A percentile compares a stretch with the other conserved stretches of the same genome.
Evolutionary conservation across 2,113 vertebrate species (phyloP).

Genomic region (Dendropsophus ebraccatus): DNA sequence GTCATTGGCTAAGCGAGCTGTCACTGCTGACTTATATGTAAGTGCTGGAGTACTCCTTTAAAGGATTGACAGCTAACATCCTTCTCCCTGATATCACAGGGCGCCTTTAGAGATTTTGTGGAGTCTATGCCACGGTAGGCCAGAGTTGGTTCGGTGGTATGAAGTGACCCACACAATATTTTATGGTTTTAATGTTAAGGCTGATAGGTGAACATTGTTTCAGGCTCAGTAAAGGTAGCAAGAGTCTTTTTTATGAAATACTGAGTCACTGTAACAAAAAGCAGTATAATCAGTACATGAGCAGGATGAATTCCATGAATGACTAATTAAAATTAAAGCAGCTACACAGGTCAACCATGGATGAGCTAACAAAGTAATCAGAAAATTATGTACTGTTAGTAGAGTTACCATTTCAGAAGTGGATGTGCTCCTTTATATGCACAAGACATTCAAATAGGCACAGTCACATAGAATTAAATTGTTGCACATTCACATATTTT

Average conservation of each 20-base stretch:
- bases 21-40: too few species aligned
- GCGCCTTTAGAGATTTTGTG: too few species aligned
- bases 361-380: conserved; percentile 1
- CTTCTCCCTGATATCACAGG: too few species aligned
- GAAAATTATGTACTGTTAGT: background rate
- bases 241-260: background rate
- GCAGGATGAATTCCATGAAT: background rate
- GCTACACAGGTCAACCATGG: background rate
- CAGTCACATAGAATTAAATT: conserved; percentile 4
- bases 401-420: background rate
- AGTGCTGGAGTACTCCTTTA: too few species aligned
- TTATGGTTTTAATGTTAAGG: too few species aligned
- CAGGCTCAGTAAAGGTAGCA: background rate
- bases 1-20: too few species aligned
- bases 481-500: background rate
- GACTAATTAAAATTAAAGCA: background rate
- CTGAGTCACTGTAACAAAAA: background rate
- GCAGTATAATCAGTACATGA: background rate
- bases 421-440: background rate
- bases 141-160: too few species aligned
- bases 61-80: too few species aligned
- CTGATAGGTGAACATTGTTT: background rate
- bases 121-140: too few species aligned
- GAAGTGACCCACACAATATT: too few species aligned
- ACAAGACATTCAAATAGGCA: background rate